phyloP scores from a whole-genome alignment of 2,113 vertebrate genomes.

The Rynchops niger region DNA sequence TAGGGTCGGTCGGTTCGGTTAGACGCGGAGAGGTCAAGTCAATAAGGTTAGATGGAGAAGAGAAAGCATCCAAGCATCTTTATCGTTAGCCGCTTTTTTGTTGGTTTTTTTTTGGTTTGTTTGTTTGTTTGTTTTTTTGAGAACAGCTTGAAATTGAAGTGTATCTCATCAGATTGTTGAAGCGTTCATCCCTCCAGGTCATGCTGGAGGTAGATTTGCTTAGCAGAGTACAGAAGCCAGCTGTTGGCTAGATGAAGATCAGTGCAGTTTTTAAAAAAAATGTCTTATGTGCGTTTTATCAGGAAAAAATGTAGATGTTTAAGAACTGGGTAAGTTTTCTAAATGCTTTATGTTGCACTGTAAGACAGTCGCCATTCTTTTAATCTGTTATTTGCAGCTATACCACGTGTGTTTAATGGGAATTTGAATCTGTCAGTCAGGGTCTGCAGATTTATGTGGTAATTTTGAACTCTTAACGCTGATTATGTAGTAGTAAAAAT shows the following conservation, averaged over 20 bases:
- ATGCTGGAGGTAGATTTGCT: not conserved
- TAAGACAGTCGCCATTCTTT: not conserved
- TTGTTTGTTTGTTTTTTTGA: not conserved
- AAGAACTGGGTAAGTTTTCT: not conserved
- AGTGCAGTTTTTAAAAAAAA: not conserved
- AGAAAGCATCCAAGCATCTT: not conserved
- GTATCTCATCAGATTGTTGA: not conserved
- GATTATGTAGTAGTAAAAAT: constrained; percentile 42
- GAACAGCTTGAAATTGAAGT: not conserved
- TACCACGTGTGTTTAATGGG: constrained; percentile 11
- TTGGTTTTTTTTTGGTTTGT: too few relatives aligned
- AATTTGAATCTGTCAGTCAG: constrained; percentile 19
- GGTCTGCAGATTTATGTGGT: not conserved
- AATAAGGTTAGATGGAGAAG: not conserved
- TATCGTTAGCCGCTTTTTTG: not conserved
- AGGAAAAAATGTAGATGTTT: not conserved
- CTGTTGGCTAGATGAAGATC: not conserved
- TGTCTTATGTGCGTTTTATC: not conserved
- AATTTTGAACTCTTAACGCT: constrained; percentile 21
- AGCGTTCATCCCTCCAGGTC: not conserved
- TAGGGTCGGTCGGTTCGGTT: not conserved
- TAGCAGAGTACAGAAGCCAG: not conserved
- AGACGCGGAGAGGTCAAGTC: not conserved
- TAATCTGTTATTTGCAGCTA: constrained; percentile 6
- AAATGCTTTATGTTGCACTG: not conserved